A percentile compares a stretch with the other conserved stretches of the same genome.
Conservation (phyloP, 2,113 vertebrate genomes). For the Pseudopipra pipra region DNA sequence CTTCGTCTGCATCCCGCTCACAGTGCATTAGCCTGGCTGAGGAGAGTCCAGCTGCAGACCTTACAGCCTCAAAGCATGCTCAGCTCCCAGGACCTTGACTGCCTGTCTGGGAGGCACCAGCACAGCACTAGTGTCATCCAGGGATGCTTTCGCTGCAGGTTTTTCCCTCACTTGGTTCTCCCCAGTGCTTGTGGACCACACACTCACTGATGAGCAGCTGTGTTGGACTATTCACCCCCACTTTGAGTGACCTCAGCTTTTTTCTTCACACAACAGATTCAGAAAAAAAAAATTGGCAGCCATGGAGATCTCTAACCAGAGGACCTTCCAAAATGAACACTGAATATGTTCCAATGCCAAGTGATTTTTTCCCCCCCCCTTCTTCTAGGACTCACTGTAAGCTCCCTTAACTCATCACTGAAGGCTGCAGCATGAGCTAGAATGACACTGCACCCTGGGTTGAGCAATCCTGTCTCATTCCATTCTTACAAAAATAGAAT, state of each 20-base stretch:
- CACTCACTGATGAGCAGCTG: rapidly evolving
- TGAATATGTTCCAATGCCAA: background rate
- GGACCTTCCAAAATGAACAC: background rate
- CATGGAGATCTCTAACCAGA: background rate
- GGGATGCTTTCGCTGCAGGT: background rate
- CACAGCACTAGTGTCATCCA: background rate
- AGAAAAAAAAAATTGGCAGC: background rate
- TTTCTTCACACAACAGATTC: background rate
- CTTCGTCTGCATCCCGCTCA: rapidly evolving
- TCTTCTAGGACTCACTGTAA: background rate
- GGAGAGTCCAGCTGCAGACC: background rate
- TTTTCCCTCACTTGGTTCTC: background rate
- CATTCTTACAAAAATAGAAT: background rate
- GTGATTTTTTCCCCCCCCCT: rapidly evolving
- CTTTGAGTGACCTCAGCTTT: background rate
- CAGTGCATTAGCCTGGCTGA: background rate
- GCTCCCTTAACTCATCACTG: background rate
- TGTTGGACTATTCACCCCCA: rapidly evolving
- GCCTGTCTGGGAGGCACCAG: background rate
- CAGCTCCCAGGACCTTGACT: background rate
- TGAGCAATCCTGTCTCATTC: background rate
- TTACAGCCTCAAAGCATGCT: background rate
- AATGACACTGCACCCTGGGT: background rate
- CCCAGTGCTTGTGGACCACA: rapidly evolving
- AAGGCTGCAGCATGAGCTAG: background rate